These are phyloP conservation scores for Otocyon megalotis DNA, from an alignment of 2,113 vertebrate genomes.

Conservation along the genomic window DNA sequence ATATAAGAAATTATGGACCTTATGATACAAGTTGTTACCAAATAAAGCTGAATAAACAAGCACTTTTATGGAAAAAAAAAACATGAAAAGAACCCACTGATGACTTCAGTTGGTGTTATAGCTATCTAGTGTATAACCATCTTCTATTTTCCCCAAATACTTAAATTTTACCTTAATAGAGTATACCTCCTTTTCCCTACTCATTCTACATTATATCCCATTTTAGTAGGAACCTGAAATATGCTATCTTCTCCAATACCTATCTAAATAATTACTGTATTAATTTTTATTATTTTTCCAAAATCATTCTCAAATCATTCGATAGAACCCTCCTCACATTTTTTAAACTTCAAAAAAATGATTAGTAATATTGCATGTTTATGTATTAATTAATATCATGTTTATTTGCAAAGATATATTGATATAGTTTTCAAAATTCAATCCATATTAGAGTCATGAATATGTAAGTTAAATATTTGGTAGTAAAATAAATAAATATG, in stretches of 20 bases:
- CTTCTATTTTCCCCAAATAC: background rate
- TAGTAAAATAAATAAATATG: background rate
- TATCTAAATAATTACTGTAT: background rate
- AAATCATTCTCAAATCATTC: background rate
- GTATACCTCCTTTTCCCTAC: background rate
- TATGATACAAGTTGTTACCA: background rate
- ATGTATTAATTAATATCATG: background rate
- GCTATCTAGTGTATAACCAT: background rate
- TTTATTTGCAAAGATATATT: background rate
- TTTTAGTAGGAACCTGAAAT: background rate
- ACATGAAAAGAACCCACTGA: background rate
- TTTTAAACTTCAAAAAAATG: background rate
- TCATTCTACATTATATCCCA: background rate
- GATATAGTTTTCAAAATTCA: background rate
- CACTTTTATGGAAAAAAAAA: background rate
- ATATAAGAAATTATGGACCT: background rate
- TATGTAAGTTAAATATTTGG: background rate
- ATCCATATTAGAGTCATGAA: background rate
- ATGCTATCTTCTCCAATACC: background rate
- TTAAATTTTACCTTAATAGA: background rate
- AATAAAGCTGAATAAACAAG: background rate
- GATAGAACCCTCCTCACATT: background rate
- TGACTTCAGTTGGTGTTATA: background rate
- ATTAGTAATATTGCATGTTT: background rate
- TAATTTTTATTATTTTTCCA: background rate